Evolutionary conservation across 1,140 invertebrate species (phyloP), one percentile per base, ranked within the genome.

Genomic region (Mizuhopecten yessoensis): DNA sequence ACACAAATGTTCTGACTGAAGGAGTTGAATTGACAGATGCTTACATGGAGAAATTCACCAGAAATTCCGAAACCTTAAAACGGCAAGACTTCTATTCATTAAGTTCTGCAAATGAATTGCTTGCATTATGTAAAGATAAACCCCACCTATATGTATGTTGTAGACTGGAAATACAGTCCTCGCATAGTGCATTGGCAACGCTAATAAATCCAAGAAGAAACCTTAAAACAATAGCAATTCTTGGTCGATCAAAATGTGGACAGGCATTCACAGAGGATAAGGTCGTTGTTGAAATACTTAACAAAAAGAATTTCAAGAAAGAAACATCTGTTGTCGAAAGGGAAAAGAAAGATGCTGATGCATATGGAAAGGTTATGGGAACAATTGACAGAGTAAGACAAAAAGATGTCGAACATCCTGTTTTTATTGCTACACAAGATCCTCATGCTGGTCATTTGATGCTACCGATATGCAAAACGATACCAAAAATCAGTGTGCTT

Each of bases 251-350:
- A 15, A 94, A 92, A 86, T 94, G 93, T 90, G 95, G 95, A 9
- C 94, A 93, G 89, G 91, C 93, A 39, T 95, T 94, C 87, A 93
- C 92, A 87, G 94, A 93, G n/a, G 95, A 96, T 91, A 94, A 94
- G n/a, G 95, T 96, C 23, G 90, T 93, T 57, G 95, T 96, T 15
- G 93, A 95, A 91, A 34, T 96, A 13, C 86, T 95, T 0, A 34
- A 91, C 10, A 86, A 92, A 17, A 57, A 91, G 23, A 75, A 29
- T 2, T 7, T 23, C 9, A n/a, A 5, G 20, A 23, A 75, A n/a
- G n/a, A 29, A 0, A 75, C 57, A 29, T 75, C 57, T n/a, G 57
- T 3, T 29, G 3, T 9, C 2, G 11, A 29, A 29, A 75, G 5
- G 17, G 57, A 75, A 29, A 29, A 29, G n/a, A n/a, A 75, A 75